These are phyloP conservation scores for Limnephilus rhombicus DNA, from an alignment of 2,888 invertebrate species.

Conservation along the genomic window DNA sequence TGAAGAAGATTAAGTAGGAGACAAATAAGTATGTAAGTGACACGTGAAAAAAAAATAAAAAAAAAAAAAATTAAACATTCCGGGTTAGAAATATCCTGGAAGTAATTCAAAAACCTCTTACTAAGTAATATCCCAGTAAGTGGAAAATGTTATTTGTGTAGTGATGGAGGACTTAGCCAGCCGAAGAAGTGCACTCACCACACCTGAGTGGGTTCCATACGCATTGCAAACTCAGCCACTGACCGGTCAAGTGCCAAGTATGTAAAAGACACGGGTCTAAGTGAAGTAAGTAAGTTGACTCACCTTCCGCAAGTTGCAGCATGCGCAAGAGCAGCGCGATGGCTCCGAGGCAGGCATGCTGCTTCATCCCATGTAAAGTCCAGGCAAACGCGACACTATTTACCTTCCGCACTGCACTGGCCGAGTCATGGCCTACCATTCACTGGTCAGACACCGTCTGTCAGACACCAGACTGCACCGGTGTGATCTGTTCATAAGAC, in stretches of 20 bases:
- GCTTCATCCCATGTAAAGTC: slow-evolving; percentile 65
- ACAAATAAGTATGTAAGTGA: not conserved
- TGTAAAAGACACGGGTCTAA: no score
- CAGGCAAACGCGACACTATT: slow-evolving; percentile 27
- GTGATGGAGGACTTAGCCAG: no score
- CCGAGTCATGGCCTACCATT: not conserved
- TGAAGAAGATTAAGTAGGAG: no score
- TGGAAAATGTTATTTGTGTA: no score
- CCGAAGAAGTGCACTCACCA: no score
- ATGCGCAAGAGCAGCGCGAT: slow-evolving; percentile 64
- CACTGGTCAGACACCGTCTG: not conserved
- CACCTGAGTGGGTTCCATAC: not conserved
- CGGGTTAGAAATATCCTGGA: no score
- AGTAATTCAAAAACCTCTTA: no score
- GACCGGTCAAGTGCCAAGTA: no score
- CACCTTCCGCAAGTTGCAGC: slow-evolving; percentile 60
- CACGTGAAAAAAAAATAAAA: no score
- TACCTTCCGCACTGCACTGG: slow-evolving; percentile 19
- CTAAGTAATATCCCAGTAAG: no score
- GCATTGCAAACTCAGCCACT: no score
- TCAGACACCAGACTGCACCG: not conserved
- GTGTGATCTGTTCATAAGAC: not conserved
- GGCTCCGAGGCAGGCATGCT: slow-evolving; percentile 62
- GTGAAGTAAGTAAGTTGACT: slow-evolving; percentile 15
- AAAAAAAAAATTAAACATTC: no score